Percentiles rank a stretch among this genome's conserved stretches.
Conservation (phyloP, 1,140 invertebrate genomes). For the Tetramorium simillimum region DNA sequence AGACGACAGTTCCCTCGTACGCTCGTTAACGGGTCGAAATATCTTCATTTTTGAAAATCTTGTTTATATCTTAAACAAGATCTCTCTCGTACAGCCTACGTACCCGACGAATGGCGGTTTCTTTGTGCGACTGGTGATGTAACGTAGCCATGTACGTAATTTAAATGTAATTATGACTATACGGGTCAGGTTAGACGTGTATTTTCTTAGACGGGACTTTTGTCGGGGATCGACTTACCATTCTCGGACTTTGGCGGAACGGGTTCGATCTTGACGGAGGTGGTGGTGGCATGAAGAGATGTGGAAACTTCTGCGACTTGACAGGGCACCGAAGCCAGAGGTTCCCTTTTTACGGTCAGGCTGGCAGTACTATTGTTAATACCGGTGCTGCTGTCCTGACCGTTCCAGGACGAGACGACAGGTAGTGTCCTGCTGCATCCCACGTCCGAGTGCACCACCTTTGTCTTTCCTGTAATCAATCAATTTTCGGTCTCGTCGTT, state of each 20-base stretch:
- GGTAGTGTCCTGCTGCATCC: conserved; percentile 83
- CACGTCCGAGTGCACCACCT: conserved; percentile 81
- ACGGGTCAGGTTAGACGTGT: neutral
- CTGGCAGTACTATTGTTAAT: conserved; percentile 63
- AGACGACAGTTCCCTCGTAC: neutral
- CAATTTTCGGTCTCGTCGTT: neutral
- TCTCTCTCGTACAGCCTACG: neutral
- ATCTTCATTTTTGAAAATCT: conserved; percentile 3
- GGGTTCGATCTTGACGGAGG: conserved; percentile 83
- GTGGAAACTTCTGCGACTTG: conserved; percentile 89
- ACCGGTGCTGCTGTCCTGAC: conserved; percentile 73
- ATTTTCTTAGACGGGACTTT: conserved; percentile 7
- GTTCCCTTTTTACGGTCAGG: conserved; percentile 87
- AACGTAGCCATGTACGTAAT: neutral
- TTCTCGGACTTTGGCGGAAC: conserved; percentile 82
- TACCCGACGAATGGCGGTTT: neutral
- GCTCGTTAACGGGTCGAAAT: neutral
- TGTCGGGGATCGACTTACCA: conserved; percentile 71
- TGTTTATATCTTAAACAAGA: neutral
- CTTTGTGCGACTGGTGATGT: neutral
- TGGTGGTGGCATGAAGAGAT: conserved; percentile 85
- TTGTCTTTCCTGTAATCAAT: conserved; percentile 80
- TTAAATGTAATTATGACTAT: neutral
- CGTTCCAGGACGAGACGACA: conserved; percentile 82
- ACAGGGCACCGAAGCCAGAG: conserved; percentile 85